Percentiles rank a stretch among this genome's conserved stretches.
Evolutionary conservation across 2,113 vertebrate genomes (phyloP).

Genomic region (Microtus montanus): DNA sequence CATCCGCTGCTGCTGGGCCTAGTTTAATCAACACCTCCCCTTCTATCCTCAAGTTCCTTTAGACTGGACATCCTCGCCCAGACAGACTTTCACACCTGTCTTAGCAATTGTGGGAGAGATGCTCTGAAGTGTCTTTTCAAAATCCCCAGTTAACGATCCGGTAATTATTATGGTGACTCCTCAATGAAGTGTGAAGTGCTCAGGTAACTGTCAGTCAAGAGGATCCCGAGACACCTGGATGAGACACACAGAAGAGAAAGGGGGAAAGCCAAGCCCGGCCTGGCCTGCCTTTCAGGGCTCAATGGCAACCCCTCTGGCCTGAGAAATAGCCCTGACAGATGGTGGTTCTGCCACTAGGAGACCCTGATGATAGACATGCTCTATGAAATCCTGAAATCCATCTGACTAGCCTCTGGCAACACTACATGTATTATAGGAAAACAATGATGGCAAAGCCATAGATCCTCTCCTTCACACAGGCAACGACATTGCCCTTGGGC

Average conservation of each 20-base stretch:
- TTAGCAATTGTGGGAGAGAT: constrained; percentile 56
- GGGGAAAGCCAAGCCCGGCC: too few relatives aligned
- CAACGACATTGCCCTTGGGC: not conserved
- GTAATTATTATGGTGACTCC: constrained; percentile 71
- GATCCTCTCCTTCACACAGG: fast-evolving
- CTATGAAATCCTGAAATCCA: not conserved
- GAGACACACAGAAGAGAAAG: not conserved
- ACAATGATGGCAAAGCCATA: not conserved
- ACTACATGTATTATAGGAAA: not conserved
- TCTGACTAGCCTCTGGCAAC: not conserved
- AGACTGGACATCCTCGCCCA: not conserved
- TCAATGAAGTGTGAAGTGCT: constrained; percentile 60
- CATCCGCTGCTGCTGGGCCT: not conserved
- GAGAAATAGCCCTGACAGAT: not conserved
- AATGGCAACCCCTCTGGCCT: not conserved
- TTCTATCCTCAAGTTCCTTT: constrained; percentile 9
- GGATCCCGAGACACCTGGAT: not conserved
- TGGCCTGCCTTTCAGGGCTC: not conserved
- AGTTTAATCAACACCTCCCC: constrained; percentile 55
- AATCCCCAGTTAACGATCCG: constrained; percentile 66
- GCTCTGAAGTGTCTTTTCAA: constrained; percentile 69
- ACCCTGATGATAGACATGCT: not conserved
- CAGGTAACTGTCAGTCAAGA: constrained; percentile 36
- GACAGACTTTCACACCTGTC: constrained; percentile 68
- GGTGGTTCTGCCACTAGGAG: not conserved